Percentiles rank a stretch among this genome's conserved stretches.
Evolutionary conservation across 2,888 invertebrate genomes (phyloP).

Genomic region (Himalopsyche tibetana): DNA sequence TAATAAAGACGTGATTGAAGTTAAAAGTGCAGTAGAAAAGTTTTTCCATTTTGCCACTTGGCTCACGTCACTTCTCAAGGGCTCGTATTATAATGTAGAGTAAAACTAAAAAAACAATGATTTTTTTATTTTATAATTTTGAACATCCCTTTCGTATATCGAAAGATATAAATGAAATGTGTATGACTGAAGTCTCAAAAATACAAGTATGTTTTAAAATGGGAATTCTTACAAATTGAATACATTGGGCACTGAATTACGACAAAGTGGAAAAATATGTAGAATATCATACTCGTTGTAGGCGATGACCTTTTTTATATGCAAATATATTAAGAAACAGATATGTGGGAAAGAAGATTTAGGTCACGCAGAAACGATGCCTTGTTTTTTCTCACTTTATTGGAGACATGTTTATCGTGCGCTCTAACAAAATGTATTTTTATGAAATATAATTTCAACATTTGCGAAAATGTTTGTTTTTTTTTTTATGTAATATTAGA

Average conservation of each 20-base stretch:
- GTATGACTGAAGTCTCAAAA: too few species aligned
- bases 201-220: conserved; percentile 13
- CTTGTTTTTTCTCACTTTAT: conserved; percentile 46
- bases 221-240: not conserved
- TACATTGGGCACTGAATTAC: not conserved
- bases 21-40: too few species aligned
- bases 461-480: not conserved
- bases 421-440: conserved; percentile 40
- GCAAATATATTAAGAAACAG: conserved; percentile 48
- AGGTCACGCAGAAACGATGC: conserved; percentile 45
- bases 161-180: too few species aligned
- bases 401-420: conserved; percentile 45
- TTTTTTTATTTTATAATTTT: too few species aligned
- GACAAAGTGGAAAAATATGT: conserved; percentile 32
- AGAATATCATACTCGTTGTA: conserved; percentile 9
- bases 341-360: conserved; percentile 32
- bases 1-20: too few species aligned
- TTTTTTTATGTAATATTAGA: not conserved
- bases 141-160: too few species aligned
- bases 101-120: too few species aligned
- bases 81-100: too few species aligned
- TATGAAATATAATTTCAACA: conserved; percentile 31
- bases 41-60: too few species aligned
- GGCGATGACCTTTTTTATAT: conserved; percentile 41
- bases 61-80: too few species aligned